These are phyloP conservation scores for Megaleporinus macrocephalus DNA, from an alignment of 2,113 vertebrate genomes.

Conservation along the genomic window DNA sequence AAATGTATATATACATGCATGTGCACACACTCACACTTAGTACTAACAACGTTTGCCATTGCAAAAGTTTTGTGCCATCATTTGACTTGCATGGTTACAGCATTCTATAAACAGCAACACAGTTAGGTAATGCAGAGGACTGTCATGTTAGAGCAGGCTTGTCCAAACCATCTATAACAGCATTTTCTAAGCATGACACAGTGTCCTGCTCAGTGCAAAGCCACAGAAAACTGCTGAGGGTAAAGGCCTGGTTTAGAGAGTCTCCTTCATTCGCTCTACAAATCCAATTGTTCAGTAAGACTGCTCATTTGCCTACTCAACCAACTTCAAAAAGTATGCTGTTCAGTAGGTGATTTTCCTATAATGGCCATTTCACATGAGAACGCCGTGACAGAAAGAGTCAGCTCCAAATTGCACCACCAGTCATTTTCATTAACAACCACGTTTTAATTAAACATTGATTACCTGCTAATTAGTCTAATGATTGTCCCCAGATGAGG, in stretches of 20 bases:
- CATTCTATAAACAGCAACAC: too few species aligned
- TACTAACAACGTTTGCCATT: too few species aligned
- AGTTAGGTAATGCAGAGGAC: not conserved
- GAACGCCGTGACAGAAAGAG: constrained; percentile 49
- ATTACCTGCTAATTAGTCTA: constrained; percentile 90
- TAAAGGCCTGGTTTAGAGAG: not conserved
- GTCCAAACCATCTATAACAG: not conserved
- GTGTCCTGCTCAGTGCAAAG: not conserved
- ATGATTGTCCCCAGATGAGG: constrained; percentile 85
- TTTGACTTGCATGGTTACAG: too few species aligned
- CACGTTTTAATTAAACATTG: constrained; percentile 92
- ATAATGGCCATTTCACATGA: constrained; percentile 57
- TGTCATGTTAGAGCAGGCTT: not conserved
- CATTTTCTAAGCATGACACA: not conserved
- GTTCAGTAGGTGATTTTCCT: constrained; percentile 47
- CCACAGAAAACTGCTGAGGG: not conserved
- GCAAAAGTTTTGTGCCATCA: too few species aligned
- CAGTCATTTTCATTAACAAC: constrained; percentile 84
- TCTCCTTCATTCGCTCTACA: not conserved
- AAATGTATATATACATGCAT: too few species aligned
- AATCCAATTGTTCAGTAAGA: not conserved
- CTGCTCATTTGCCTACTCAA: constrained; percentile 12
- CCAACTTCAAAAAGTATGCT: constrained; percentile 39
- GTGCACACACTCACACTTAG: too few species aligned
- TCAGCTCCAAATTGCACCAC: constrained; percentile 67